Conservation (phyloP, 2,888 invertebrate species). For the Pteria penguin region DNA sequence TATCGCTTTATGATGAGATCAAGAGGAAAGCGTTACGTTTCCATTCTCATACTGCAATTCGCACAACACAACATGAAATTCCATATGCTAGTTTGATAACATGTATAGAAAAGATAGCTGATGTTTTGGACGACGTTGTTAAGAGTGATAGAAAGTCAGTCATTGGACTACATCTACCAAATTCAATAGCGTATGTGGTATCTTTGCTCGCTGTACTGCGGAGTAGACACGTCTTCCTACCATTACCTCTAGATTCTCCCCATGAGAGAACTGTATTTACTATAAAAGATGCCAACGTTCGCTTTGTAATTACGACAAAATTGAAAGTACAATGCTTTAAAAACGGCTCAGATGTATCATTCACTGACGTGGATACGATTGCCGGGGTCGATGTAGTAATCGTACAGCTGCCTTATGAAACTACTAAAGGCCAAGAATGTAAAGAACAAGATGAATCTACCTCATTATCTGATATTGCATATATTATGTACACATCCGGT, state of each 20-base stretch:
- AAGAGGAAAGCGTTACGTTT: slow-evolving; percentile 43
- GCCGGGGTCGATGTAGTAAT: not conserved
- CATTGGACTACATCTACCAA: slow-evolving; percentile 60
- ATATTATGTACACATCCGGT: slow-evolving; percentile 91
- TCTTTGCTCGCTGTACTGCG: slow-evolving; percentile 80
- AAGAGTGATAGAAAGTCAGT: slow-evolving; percentile 28
- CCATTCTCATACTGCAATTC: slow-evolving; percentile 52
- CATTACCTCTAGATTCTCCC: slow-evolving; percentile 66
- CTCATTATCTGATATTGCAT: slow-evolving; percentile 48
- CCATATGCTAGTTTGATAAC: slow-evolving; percentile 50
- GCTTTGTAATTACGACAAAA: slow-evolving; percentile 47
- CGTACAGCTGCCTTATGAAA: not conserved
- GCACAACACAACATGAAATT: slow-evolving; percentile 41
- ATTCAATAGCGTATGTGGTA: slow-evolving; percentile 58
- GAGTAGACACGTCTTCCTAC: slow-evolving; percentile 62
- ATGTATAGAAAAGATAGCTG: slow-evolving; percentile 39
- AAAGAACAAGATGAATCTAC: not conserved
- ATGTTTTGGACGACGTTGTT: not conserved
- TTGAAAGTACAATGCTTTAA: not conserved
- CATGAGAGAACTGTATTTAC: slow-evolving; percentile 61
- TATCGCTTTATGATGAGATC: slow-evolving; percentile 35
- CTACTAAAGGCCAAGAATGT: not conserved
- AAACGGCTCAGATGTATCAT: not conserved
- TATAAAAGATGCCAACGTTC: slow-evolving; percentile 58
- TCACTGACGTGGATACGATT: not conserved